Evolutionary conservation across 2,113 vertebrate species (phyloP), one percentile per base, ranked within the genome.

Genomic region (Pseudolaguvia tuberculata): DNA sequence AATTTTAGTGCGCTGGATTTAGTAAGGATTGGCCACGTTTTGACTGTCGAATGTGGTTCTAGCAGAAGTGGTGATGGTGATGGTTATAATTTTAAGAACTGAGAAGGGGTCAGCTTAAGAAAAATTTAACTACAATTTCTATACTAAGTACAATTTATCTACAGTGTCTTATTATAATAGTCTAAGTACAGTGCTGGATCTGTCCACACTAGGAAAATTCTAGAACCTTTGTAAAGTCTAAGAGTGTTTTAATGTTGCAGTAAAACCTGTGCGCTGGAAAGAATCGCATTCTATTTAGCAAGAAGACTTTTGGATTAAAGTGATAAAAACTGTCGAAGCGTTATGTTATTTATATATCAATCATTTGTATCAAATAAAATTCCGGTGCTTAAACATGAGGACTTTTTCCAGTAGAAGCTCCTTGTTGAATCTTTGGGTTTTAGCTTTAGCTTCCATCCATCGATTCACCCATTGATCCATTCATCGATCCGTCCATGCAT

Each of bases 11-110:
- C 12, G 25, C 59, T 27, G 3, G 59, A 53, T 65, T 55, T 55
- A 63, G 65, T 51, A 69, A 77, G 77, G 74, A 63, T 80, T 63
- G 62, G 17, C 51, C 35, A 12, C 25, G 56, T 68, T 73, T 69
- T 72, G 12, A 50, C 47, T 25, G 23, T 45, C 39, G 35, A 56
- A 63, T 55, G 42, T 2, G 9, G 53, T 2, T n/a, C 6, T 13
- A 31, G 21, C 6, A n/a, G 29, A 35, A 35, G 31, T 35, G 3
- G 31, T 35, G 31, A n/a, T 39, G 59, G 13, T 4, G 17, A 20
- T 27, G 15, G 23, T 27, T 15, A 8, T 51, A 1, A 27, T 18
- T 50, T 7, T 27, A 29, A 8, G 56, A 23, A 39, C 17, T 7
- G 13, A 62, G 6, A n/a, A 14, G 9, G 21, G 15, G 15, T 21